phyloP scores from a whole-genome alignment of 2,113 vertebrate genomes.

The Dicaeum eximium region DNA sequence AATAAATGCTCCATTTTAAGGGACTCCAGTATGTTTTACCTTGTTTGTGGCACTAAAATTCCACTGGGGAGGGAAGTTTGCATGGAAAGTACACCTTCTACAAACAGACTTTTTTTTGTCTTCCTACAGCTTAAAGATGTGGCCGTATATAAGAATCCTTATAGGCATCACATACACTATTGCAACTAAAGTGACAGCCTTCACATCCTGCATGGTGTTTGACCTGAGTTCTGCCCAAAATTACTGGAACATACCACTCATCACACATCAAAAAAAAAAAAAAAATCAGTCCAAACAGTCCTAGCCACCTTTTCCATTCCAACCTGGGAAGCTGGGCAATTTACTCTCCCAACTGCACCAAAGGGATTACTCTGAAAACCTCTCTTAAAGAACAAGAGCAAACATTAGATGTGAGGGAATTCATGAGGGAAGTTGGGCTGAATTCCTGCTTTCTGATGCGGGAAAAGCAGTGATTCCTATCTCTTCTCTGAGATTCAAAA shows the following conservation, averaged over 20 bases:
- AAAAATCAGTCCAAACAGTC: background rate
- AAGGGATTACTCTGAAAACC: background rate
- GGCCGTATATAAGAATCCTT: background rate
- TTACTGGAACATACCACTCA: background rate
- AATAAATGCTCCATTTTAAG: background rate
- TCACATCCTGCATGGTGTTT: background rate
- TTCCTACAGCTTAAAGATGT: background rate
- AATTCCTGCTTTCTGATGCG: background rate
- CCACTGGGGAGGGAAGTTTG: background rate
- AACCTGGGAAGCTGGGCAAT: background rate
- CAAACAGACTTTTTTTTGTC: background rate
- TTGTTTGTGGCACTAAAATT: background rate
- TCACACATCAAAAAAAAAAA: background rate
- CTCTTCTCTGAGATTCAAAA: background rate
- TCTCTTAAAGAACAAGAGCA: background rate
- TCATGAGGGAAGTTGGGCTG: background rate
- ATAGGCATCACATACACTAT: fast-evolving
- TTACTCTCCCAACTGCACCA: background rate
- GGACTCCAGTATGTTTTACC: background rate
- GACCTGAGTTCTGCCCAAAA: background rate
- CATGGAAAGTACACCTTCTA: background rate
- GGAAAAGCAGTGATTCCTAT: background rate
- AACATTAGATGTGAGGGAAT: background rate
- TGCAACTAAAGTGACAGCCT: background rate
- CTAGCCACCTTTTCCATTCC: background rate